Percentiles rank a stretch among this genome's conserved stretches.
Evolutionary conservation across 2,113 vertebrate species (phyloP).

Genomic region (Scomber scombrus): DNA sequence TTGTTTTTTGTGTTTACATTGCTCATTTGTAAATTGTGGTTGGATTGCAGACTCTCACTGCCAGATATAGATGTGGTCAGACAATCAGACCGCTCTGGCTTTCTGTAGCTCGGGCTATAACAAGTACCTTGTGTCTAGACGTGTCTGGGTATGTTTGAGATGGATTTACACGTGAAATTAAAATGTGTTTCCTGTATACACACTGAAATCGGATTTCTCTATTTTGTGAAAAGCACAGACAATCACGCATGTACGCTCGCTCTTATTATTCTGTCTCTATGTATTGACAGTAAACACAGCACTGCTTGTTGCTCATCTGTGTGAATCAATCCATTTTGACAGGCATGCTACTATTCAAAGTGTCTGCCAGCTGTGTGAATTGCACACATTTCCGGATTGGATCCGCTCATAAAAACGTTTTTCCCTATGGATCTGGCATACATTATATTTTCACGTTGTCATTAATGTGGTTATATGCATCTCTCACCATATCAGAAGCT

Average conservation of each 20-base stretch:
- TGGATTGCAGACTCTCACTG: constrained; percentile 17
- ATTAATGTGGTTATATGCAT: background rate
- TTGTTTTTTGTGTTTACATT: too few species aligned
- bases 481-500: background rate
- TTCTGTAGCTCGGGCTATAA: constrained; percentile 4
- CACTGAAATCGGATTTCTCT: constrained; percentile 10
- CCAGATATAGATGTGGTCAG: constrained; percentile 31
- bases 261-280: constrained; percentile 6
- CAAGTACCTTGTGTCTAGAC: background rate
- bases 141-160: background rate
- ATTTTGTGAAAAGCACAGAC: background rate
- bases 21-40: constrained; percentile 26
- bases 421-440: too few species aligned
- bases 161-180: constrained; percentile 21
- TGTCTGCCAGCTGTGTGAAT: constrained; percentile 24
- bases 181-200: constrained; percentile 24
- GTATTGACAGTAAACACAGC: constrained; percentile 24
- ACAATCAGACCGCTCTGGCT: background rate
- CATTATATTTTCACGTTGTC: background rate
- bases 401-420: constrained; percentile 7
- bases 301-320: constrained; percentile 10
- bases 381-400: constrained; percentile 31
- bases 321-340: constrained; percentile 45
- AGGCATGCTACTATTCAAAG: constrained; percentile 18
- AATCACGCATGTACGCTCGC: background rate